Evolutionary conservation across 2,797 vertebrate species (phyloP), one percentile per base, ranked within the genome.

Genomic region (Rhynchotus rufescens): DNA sequence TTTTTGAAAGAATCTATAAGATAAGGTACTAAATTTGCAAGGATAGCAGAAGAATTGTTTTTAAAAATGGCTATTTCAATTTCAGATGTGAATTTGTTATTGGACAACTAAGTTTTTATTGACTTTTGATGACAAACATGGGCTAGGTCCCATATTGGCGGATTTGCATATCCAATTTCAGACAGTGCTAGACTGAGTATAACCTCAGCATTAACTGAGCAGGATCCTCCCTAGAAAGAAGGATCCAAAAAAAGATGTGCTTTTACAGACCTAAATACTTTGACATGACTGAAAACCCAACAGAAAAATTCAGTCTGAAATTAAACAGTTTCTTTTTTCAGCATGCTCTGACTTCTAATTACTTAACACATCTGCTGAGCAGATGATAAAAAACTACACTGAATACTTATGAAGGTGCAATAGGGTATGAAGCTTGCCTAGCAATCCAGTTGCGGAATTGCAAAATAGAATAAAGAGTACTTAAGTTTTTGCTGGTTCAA

Each of bases 391-490:
- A 82, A 68, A 78, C 44, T 54, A 16, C 59, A 52, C 4, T 44
- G 74, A 36, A 80, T 68, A 66, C 73, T 88, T 86, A 85, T 30
- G 68, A 69, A 34, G 5, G 61, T 65, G 44, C 57, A 59, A 42
- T 42, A 90, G 65, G 38, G 34, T 65, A 95, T 54, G 56, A 91
- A 72, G 21, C 34, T 66, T 90, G 76, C 72, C 68, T 69, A 54
- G 36, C 91, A 93, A 87, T 83, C 75, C n/a, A 84, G 44, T 45
- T 77, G 56, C 32, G 87, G 57, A 95, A 86, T 10, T 69, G 12
- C 25, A 91, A 90, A 92, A 75, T 16, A 69, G 28, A 88, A 10
- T 40, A 72, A 47, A 36, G 62, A 60, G 49, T 21, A 72, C 15
- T 68, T 89, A 25, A n/a, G 12, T 81, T 94, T 75, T 65, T 84